Percentiles rank a stretch among this genome's conserved stretches.
These are phyloP conservation scores for Scotopteryx bipunctaria DNA, from an alignment of 2,888 invertebrate genomes.

Conservation along the genomic window DNA sequence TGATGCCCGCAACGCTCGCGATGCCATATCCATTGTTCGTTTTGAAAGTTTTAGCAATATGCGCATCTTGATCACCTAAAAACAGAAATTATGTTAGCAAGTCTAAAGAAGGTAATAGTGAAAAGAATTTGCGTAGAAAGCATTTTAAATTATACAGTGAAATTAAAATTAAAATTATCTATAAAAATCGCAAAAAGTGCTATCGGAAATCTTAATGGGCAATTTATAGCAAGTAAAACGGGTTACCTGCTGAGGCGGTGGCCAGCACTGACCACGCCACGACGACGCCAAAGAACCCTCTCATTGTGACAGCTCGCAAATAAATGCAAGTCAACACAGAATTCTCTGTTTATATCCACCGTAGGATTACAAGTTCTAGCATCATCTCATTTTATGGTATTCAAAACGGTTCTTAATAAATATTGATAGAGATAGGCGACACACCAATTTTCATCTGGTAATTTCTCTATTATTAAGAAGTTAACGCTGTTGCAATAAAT, in stretches of 20 bases:
- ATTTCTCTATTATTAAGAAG: conserved; percentile 59
- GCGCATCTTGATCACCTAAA: conserved; percentile 23
- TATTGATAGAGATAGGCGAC: conserved; percentile 52
- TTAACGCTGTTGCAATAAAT: conserved; percentile 39
- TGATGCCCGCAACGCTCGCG: conserved; percentile 55
- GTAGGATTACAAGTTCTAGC: conserved; percentile 54
- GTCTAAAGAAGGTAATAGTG: neutral
- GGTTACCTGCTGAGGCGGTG: conserved; percentile 47
- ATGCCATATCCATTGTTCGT: conserved; percentile 49
- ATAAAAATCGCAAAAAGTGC: conserved; percentile 2
- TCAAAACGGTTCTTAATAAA: conserved; percentile 65
- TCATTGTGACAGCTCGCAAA: conserved; percentile 54
- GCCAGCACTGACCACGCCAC: conserved; percentile 39
- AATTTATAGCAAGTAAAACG: conserved; percentile 14
- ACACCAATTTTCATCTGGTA: conserved; percentile 49
- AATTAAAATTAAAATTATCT: too few relatives aligned
- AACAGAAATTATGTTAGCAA: conserved; percentile 2
- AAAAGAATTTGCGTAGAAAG: neutral
- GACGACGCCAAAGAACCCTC: conserved; percentile 42
- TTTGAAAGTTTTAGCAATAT: conserved; percentile 33
- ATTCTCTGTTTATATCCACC: conserved; percentile 62
- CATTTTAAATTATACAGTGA: neutral
- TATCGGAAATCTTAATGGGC: conserved; percentile 10
- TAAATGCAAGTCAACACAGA: conserved; percentile 57
- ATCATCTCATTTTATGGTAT: conserved; percentile 48